A percentile compares a stretch with the other conserved stretches of the same genome.
Evolutionary conservation across 2,888 invertebrate species (phyloP).

Genomic region (Dicranocentrus wangi): DNA sequence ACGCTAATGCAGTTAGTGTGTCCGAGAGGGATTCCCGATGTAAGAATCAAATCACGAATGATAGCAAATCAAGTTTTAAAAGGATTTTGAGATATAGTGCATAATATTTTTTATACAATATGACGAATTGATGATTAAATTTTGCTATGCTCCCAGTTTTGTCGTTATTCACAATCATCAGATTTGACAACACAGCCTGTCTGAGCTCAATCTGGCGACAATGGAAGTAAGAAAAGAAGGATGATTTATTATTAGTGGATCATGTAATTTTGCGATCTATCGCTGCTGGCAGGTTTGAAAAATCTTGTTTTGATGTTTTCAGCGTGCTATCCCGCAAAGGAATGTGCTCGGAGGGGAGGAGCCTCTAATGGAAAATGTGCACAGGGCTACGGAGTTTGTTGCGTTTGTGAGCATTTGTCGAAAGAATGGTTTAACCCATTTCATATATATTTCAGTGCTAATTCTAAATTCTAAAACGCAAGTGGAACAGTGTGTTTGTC

Average conservation of each 20-base stretch:
- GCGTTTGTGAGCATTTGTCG: constrained; percentile 81
- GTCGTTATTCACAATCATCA: constrained; percentile 86
- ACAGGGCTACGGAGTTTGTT: constrained; percentile 84
- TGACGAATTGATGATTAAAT: not conserved
- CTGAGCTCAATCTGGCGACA: constrained; percentile 84
- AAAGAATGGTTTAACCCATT: no score
- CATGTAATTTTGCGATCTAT: not conserved
- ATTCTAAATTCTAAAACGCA: no score
- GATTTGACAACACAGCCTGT: constrained; percentile 86
- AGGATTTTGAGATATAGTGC: not conserved
- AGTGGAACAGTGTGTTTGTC: no score
- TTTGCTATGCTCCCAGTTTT: constrained; percentile 79
- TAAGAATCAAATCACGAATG: constrained; percentile 23
- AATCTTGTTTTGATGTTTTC: no score
- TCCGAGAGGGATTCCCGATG: constrained; percentile 66
- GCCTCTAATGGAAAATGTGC: constrained; percentile 80
- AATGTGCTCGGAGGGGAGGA: constrained; percentile 84
- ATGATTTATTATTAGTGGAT: not conserved
- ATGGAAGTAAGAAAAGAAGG: constrained; percentile 79
- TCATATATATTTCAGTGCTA: no score
- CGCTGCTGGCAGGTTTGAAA: not conserved
- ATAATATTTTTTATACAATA: not conserved
- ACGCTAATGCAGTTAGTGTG: constrained; percentile 59
- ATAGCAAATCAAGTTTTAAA: not conserved
- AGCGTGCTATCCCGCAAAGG: no score